Evolutionary conservation across 2,797 vertebrate species (phyloP), one percentile per base, ranked within the genome.

Genomic region (Malurus leucopterus): DNA sequence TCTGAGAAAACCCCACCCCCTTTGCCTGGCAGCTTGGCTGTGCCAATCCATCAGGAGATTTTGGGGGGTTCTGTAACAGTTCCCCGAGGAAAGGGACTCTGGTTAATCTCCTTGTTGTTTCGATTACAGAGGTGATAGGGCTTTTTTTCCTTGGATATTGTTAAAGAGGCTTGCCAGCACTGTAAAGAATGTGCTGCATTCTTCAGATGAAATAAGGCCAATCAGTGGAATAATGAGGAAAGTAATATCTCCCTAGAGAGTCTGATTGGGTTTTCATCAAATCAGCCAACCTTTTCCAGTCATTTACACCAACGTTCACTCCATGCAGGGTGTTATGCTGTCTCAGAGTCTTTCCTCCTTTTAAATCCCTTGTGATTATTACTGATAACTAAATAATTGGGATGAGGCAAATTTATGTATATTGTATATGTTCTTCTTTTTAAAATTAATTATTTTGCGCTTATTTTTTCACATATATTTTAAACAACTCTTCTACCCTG

Each of bases 151-250:
- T 96, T 95, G 95, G 95, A 97, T 97, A 97, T 96, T 97, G 97
- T 95, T 96, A 96, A 96, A 96, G 96, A 97, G 96, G 92, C 95
- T 97, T 97, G 95, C 97, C 97, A 96, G 96, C 96, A 92, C 94
- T 93, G 91, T 96, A 95, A 97, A 96, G 96, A 97, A 97, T 97
- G 96, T 93, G 95, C 96, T 89, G 96, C 96, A 96, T 97, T 97
- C 97, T 97, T 98, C 97, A 97, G 97, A 98, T 98, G 98, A 98
- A 98, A 98, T 98, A 98, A 98, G 98, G 98, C 98, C 98, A 98
- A 98, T 98, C 98, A 98, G 98, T 95, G 97, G 96, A 98, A 98
- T 98, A 98, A 98, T 98, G 98, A 98, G 98, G 97, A 98, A 97
- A 97, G 97, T 98, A 98, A 98, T 98, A 97, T 98, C 98, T 98